Conservation (phyloP, 64 coral and sea anemone species). For the Pocillopora verrucosa region DNA sequence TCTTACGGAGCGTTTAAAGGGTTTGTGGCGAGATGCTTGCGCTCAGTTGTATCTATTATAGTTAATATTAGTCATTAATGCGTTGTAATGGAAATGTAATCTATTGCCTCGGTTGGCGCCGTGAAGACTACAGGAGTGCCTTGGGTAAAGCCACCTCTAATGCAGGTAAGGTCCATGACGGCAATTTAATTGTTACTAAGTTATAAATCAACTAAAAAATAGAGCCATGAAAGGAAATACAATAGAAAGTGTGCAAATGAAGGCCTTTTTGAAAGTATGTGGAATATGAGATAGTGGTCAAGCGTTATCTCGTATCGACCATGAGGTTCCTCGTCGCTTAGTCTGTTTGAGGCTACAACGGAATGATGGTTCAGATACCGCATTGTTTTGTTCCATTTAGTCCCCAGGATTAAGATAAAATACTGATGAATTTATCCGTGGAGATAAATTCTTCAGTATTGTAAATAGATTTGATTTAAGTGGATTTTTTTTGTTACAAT, state of each 20-base stretch:
- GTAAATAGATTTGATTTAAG: constrained; percentile 15
- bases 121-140: neutral
- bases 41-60: neutral
- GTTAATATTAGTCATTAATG: constrained; percentile 35
- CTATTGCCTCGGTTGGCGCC: neutral
- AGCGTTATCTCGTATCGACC: constrained; percentile 7
- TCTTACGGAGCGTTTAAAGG: neutral
- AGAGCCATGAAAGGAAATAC: neutral
- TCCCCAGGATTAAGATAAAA: neutral
- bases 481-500: constrained; percentile 1
- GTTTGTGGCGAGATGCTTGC: neutral
- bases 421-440: neutral
- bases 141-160: neutral
- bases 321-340: neutral
- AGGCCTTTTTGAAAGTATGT: neutral
- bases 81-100: constrained; percentile 49
- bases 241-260: neutral
- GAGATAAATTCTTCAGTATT: neutral
- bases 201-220: neutral
- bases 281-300: neutral
- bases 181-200: neutral
- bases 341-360: neutral
- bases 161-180: neutral
- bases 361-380: constrained; percentile 4
- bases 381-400: neutral